phyloP scores from a whole-genome alignment of 2,797 vertebrate genomes.

The Apogon talboti region DNA sequence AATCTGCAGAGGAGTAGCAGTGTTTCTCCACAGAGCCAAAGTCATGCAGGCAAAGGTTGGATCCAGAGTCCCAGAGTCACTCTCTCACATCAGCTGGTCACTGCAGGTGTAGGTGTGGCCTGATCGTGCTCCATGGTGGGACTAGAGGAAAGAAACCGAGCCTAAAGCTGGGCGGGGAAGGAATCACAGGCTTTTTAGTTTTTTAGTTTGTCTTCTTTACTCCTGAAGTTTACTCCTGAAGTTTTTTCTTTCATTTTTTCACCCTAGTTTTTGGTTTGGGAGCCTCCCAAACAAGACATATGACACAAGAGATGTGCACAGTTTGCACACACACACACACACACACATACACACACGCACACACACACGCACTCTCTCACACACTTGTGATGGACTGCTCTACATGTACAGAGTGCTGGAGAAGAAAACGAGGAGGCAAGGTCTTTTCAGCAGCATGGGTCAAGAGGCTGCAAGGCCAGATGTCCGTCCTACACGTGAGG shows the following conservation, averaged over 20 bases:
- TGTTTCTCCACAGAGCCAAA: slow-evolving; percentile 64
- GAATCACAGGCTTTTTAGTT: slow-evolving; percentile 35
- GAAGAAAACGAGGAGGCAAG: slow-evolving; percentile 73
- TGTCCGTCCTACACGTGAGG: slow-evolving; percentile 69
- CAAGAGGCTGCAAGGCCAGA: slow-evolving; percentile 72
- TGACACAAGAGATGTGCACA: slow-evolving; percentile 66
- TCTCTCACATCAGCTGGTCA: slow-evolving; percentile 51
- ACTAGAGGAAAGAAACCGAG: slow-evolving; percentile 28
- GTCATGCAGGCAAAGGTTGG: slow-evolving; percentile 70
- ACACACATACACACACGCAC: slow-evolving; percentile 42
- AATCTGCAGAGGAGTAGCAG: slow-evolving; percentile 54
- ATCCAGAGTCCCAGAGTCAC: slow-evolving; percentile 50
- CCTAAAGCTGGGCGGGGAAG: slow-evolving; percentile 37
- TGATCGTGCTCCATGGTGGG: slow-evolving; percentile 46
- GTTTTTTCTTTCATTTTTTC: slow-evolving; percentile 30
- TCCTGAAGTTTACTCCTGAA: slow-evolving; percentile 22
- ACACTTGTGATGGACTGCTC: slow-evolving; percentile 70
- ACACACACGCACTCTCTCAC: slow-evolving; percentile 45
- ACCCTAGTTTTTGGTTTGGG: slow-evolving; percentile 38
- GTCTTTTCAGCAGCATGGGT: slow-evolving; percentile 74
- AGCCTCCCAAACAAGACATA: slow-evolving; percentile 55
- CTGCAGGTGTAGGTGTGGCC: slow-evolving; percentile 53
- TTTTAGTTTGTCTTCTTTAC: slow-evolving; percentile 30
- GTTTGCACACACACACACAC: slow-evolving; percentile 42
- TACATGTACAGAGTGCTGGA: slow-evolving; percentile 80